A percentile compares a stretch with the other conserved stretches of the same genome.
These are phyloP conservation scores for Eupithecia insigniata DNA, from an alignment of 2,888 invertebrate genomes.

Conservation along the genomic window DNA sequence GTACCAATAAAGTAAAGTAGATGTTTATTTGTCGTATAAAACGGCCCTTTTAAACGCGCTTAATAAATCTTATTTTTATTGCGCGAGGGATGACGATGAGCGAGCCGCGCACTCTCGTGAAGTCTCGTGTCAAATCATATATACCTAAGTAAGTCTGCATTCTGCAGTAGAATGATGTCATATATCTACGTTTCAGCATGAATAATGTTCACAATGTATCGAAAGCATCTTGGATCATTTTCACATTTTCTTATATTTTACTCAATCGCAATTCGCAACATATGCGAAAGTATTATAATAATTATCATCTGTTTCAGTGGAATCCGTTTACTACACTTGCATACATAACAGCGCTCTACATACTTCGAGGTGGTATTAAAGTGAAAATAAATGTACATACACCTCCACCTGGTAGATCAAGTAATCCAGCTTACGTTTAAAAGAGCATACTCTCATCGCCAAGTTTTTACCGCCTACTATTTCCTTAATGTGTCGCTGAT, in stretches of 20 bases:
- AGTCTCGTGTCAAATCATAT: background rate
- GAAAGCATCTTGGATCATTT: background rate
- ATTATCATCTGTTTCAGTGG: background rate
- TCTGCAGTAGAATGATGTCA: no score
- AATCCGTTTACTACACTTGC: background rate
- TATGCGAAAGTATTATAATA: background rate
- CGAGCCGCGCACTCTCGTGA: background rate
- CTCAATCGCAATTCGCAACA: background rate
- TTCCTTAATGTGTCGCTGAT: slow-evolving; percentile 30
- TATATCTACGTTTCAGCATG: background rate
- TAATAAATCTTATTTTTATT: slow-evolving; percentile 44
- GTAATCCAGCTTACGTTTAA: background rate
- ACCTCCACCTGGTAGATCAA: background rate
- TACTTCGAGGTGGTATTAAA: no score
- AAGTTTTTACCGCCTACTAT: slow-evolving; percentile 4
- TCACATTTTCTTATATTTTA: no score
- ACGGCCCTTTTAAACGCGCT: slow-evolving; percentile 38
- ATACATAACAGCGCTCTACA: background rate
- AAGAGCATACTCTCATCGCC: background rate
- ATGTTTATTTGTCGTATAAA: slow-evolving; percentile 45
- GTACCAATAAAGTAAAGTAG: slow-evolving; percentile 47
- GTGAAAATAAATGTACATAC: background rate
- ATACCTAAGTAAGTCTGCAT: no score
- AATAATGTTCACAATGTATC: background rate
- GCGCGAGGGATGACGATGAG: slow-evolving; percentile 33